These are phyloP conservation scores for Palloptera scutellata DNA, from an alignment of 2,888 invertebrate genomes.

Conservation along the genomic window DNA sequence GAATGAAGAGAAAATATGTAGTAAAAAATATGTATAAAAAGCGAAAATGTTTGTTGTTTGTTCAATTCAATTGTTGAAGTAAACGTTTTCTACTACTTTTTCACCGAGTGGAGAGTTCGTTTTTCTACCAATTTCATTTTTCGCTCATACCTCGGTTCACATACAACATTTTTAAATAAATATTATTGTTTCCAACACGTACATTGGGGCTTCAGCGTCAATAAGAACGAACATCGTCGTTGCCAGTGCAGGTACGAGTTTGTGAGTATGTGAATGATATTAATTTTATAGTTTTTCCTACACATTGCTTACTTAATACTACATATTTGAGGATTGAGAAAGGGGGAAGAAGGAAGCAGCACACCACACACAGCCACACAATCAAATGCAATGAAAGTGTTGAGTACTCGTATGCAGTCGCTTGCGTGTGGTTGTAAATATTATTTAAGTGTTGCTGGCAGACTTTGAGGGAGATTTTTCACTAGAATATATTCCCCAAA, in stretches of 20 bases:
- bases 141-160: not conserved
- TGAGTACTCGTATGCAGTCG: constrained; percentile 33
- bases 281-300: constrained; percentile 42
- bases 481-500: constrained; percentile 12
- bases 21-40: too few species aligned
- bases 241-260: too few species aligned
- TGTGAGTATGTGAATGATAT: constrained; percentile 53
- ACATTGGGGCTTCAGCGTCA: too few species aligned
- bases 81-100: not conserved
- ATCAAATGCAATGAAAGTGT: constrained; percentile 55
- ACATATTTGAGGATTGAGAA: constrained; percentile 3
- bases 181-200: constrained; percentile 22
- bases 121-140: not conserved
- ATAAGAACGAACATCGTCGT: constrained; percentile 22
- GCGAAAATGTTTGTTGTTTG: too few species aligned
- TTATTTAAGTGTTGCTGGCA: too few species aligned
- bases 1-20: too few species aligned
- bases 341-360: constrained; percentile 40
- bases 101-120: not conserved
- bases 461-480: constrained; percentile 16
- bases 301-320: constrained; percentile 24
- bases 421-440: too few species aligned
- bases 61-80: not conserved
- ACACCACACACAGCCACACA: too few species aligned
- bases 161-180: constrained; percentile 14